Evolutionary conservation across 2,888 invertebrate genomes (phyloP).

Genomic region (Rhagonycha lutea): DNA sequence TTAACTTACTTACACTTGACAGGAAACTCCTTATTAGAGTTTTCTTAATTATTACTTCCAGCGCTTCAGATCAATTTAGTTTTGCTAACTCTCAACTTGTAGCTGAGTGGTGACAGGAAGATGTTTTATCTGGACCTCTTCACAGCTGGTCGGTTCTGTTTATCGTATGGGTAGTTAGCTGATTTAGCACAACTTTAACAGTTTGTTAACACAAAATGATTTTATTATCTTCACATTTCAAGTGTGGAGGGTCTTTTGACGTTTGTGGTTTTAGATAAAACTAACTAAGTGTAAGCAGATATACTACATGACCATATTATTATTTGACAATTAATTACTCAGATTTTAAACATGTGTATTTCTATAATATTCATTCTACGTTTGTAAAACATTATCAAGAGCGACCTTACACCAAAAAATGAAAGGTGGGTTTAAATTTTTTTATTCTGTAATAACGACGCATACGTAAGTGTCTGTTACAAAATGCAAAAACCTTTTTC

Average conservation of each 20-base stretch:
- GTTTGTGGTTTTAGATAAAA: neutral
- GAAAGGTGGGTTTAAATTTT: neutral
- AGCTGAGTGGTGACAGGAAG: slow-evolving; percentile 3
- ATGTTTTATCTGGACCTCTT: slow-evolving; percentile 36
- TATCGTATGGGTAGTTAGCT: slow-evolving; percentile 44
- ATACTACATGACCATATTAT: neutral
- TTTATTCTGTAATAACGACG: neutral
- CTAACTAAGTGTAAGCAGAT: neutral
- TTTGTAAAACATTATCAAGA: neutral
- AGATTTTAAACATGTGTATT: neutral
- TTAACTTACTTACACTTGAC: slow-evolving; percentile 41
- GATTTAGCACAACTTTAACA: slow-evolving; percentile 47
- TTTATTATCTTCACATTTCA: slow-evolving; percentile 43
- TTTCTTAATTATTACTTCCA: slow-evolving; percentile 45
- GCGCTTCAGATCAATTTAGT: slow-evolving; percentile 40
- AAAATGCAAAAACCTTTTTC: slow-evolving; percentile 6
- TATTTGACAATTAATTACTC: neutral
- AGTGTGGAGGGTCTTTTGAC: slow-evolving; percentile 34
- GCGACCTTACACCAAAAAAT: neutral
- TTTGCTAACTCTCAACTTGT: slow-evolving; percentile 15
- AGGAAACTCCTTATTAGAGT: slow-evolving; percentile 50
- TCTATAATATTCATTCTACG: neutral
- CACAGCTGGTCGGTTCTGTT: slow-evolving; percentile 40
- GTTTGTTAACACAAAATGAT: slow-evolving; percentile 48
- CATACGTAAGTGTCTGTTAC: neutral